phyloP scores from a whole-genome alignment of 2,888 invertebrate genomes.

The Trissonchulus sp. region DNA sequence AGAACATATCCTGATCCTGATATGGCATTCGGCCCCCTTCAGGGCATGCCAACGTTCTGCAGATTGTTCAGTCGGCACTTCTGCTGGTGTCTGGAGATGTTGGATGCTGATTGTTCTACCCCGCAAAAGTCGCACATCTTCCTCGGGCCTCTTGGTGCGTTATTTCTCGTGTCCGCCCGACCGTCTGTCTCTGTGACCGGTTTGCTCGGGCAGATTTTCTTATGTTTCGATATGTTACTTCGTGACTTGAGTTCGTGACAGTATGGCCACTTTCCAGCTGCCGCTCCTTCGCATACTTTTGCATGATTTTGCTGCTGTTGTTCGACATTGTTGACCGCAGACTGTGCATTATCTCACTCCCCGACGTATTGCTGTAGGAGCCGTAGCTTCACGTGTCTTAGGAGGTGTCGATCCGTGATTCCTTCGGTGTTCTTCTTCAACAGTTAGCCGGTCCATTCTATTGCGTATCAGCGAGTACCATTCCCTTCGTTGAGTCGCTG shows the following conservation, averaged over 20 bases:
- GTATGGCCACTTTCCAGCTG: not conserved
- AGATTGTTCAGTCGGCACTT: no score
- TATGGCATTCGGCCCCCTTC: no score
- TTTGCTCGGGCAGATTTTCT: not conserved
- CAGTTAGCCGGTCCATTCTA: not conserved
- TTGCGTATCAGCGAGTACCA: not conserved
- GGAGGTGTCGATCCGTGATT: not conserved
- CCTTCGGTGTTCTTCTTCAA: slow-evolving; percentile 1
- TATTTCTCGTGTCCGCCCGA: no score
- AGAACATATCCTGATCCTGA: no score
- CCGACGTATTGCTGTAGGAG: not conserved
- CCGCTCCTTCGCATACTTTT: not conserved
- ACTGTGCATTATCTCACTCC: not conserved
- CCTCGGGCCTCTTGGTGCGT: no score
- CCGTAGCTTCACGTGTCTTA: not conserved
- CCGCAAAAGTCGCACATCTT: no score
- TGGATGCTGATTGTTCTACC: no score
- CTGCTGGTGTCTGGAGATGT: no score
- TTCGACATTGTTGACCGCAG: not conserved
- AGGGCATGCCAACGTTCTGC: no score
- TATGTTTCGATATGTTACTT: not conserved
- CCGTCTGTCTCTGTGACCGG: not conserved
- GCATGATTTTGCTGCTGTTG: not conserved
- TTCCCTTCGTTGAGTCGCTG: not conserved
- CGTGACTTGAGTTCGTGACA: not conserved